These are phyloP conservation scores for Apis dorsata DNA, from an alignment of 1,140 invertebrate species.

Conservation along the genomic window DNA sequence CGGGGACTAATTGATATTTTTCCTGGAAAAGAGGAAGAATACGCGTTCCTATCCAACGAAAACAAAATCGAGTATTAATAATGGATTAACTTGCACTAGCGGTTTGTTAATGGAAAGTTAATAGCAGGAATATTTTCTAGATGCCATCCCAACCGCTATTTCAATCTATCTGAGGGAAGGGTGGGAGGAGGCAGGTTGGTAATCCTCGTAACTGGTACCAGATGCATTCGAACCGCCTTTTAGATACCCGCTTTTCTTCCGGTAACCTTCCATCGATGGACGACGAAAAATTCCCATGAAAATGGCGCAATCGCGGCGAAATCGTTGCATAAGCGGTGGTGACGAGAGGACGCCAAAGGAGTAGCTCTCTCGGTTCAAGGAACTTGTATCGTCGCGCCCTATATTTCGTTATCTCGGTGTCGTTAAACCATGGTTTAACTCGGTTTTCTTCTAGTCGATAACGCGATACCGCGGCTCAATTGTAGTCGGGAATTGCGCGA, in stretches of 20 bases:
- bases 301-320: constrained; percentile 55
- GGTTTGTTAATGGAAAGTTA: background rate
- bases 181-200: background rate
- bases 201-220: background rate
- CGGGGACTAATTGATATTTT: too few species aligned
- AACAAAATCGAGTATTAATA: background rate
- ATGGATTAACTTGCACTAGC: too few species aligned
- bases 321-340: constrained; percentile 39
- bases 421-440: constrained; percentile 22
- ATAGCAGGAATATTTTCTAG: background rate
- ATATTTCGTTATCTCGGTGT: constrained; percentile 36
- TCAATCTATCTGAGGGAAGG: background rate
- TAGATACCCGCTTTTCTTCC: constrained; percentile 46
- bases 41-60: background rate
- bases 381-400: constrained; percentile 39
- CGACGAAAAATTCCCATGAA: constrained; percentile 30
- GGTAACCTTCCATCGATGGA: constrained; percentile 34
- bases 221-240: constrained; percentile 21
- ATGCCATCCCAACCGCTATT: background rate
- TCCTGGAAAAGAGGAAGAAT: too few species aligned
- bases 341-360: background rate
- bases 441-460: constrained; percentile 11
- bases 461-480: constrained; percentile 13
- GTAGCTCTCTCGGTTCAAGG: constrained; percentile 18
- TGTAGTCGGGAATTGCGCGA: background rate